phyloP scores from a whole-genome alignment of 1,140 invertebrate genomes.

The Pachyrhynchus sulphureomaculatus region DNA sequence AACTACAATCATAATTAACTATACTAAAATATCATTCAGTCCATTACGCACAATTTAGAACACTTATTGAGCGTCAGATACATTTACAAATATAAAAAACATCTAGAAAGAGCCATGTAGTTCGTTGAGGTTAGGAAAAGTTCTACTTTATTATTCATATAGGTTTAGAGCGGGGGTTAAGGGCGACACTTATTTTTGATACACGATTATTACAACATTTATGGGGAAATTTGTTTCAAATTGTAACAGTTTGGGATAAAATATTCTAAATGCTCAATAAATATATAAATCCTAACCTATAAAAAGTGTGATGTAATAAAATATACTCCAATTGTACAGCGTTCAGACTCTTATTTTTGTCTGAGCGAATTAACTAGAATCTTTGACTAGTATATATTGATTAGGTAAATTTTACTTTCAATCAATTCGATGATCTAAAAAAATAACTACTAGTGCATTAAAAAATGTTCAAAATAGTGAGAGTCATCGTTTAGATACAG shows the following conservation, averaged over 20 bases:
- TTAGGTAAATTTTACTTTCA: too few relatives aligned
- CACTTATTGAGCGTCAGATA: constrained; percentile 48
- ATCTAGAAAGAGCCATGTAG: constrained; percentile 37
- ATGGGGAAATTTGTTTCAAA: background rate
- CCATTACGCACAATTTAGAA: constrained; percentile 37
- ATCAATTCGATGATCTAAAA: too few relatives aligned
- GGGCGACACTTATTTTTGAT: constrained; percentile 4
- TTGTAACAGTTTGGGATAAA: background rate
- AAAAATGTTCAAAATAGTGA: too few relatives aligned
- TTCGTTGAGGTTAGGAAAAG: constrained; percentile 27
- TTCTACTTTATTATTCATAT: background rate
- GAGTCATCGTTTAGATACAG: too few relatives aligned
- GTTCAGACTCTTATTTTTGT: too few relatives aligned
- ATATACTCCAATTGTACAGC: too few relatives aligned
- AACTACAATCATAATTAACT: background rate
- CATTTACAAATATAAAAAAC: constrained; percentile 50
- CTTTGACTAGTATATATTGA: too few relatives aligned
- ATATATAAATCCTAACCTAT: background rate
- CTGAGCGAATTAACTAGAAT: too few relatives aligned
- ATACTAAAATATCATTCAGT: constrained; percentile 15
- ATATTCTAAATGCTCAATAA: background rate
- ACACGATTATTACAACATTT: constrained; percentile 9
- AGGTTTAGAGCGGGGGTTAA: constrained; percentile 1
- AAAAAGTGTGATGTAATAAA: too few relatives aligned
- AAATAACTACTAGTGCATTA: too few relatives aligned